Conservation (phyloP, 2,797 vertebrate species). For the Artibeus jamaicensis region DNA sequence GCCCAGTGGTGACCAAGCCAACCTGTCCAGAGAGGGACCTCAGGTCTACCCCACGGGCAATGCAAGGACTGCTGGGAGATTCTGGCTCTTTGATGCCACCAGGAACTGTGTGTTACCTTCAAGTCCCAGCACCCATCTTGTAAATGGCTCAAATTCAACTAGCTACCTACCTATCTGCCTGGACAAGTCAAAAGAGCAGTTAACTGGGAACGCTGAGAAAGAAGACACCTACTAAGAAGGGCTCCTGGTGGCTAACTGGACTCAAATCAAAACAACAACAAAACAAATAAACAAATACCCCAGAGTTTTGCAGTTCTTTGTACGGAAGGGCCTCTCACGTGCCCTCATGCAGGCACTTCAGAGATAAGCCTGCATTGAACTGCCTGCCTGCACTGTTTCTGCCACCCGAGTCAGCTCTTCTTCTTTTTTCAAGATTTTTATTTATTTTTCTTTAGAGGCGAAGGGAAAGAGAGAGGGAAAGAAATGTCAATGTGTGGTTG, state of each 20-base stretch:
- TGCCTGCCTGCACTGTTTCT: background rate
- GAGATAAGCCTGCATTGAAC: background rate
- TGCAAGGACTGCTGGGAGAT: rapidly evolving
- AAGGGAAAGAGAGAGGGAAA: too few relatives aligned
- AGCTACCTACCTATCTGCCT: background rate
- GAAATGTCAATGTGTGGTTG: too few relatives aligned
- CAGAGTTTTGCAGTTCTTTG: background rate
- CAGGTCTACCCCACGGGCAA: background rate
- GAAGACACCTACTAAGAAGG: background rate
- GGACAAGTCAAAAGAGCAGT: background rate
- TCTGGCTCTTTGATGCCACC: background rate
- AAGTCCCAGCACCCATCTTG: background rate
- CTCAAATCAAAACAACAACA: background rate
- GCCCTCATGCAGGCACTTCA: background rate
- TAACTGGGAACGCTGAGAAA: background rate
- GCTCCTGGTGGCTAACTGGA: background rate
- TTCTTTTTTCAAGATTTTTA: too few relatives aligned
- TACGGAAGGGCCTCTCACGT: too few relatives aligned
- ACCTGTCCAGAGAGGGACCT: background rate
- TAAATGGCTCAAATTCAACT: background rate
- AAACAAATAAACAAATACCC: too few relatives aligned
- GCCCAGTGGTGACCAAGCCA: rapidly evolving
- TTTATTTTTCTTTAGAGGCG: too few relatives aligned
- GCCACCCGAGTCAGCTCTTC: too few relatives aligned
- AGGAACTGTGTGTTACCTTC: background rate